Conservation (phyloP, 1,140 invertebrate species). For the Conus betulinus region DNA sequence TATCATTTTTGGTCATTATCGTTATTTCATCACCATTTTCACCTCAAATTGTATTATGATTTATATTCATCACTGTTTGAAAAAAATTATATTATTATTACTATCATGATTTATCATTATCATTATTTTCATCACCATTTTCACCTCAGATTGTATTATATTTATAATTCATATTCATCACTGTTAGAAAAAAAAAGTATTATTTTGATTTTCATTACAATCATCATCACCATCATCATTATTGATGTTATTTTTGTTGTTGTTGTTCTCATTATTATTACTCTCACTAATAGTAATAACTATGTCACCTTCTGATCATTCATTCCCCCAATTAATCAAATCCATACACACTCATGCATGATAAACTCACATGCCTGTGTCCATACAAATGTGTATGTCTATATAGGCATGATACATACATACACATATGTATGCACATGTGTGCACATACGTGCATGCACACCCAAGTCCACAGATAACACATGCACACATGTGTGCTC, state of each 20-base stretch:
- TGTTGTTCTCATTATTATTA: no score
- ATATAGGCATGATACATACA: no score
- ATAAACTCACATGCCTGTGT: no score
- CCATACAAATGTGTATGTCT: no score
- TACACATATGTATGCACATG: not conserved
- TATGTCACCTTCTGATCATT: no score
- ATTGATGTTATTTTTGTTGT: not conserved
- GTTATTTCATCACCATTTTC: no score
- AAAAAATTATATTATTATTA: not conserved
- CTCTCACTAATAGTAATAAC: no score
- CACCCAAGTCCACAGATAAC: not conserved
- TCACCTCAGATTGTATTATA: not conserved
- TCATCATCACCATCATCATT: not conserved
- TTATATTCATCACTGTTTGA: not conserved
- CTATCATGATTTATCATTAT: conserved; percentile 11
- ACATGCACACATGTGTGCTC: not conserved
- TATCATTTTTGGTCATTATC: not conserved
- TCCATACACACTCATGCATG: not conserved
- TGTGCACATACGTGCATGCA: not conserved
- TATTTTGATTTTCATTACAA: not conserved
- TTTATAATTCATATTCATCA: not conserved
- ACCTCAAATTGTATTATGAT: no score
- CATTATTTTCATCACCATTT: not conserved
- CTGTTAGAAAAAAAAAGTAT: not conserved
- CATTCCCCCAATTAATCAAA: not conserved